phyloP scores from a whole-genome alignment of 1,140 invertebrate species.

The Hycleus phaleratus region DNA sequence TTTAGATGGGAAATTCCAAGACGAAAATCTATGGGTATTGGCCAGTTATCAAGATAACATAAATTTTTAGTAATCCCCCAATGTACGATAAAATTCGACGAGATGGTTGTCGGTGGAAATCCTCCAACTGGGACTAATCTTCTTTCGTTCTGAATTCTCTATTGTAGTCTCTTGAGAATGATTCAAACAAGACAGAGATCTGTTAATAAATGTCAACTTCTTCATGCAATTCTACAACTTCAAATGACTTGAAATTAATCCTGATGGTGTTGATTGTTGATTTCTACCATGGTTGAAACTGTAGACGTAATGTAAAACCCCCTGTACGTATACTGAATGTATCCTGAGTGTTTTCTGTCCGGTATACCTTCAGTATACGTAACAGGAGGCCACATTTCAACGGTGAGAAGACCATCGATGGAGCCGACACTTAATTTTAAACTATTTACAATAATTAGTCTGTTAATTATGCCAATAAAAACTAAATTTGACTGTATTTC shows the following conservation, averaged over 20 bases:
- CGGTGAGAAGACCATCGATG: constrained; percentile 38
- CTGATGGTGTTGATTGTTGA: neutral
- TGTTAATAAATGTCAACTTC: no score
- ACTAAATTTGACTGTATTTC: no score
- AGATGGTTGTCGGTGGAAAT: constrained; percentile 16
- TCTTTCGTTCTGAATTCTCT: neutral
- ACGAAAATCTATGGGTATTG: constrained; percentile 35
- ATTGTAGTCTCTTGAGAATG: no score
- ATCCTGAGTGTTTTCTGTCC: constrained; percentile 96
- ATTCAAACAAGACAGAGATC: no score
- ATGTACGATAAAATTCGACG: constrained; percentile 18
- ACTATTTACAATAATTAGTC: no score
- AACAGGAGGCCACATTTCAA: constrained; percentile 84
- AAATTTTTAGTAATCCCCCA: constrained; percentile 19
- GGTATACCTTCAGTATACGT: constrained; percentile 99
- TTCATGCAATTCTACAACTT: no score
- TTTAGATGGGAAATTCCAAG: constrained; percentile 8
- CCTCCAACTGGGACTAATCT: constrained; percentile 8
- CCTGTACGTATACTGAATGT: constrained; percentile 99
- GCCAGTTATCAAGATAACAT: constrained; percentile 5
- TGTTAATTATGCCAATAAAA: no score
- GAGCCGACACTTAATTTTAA: neutral
- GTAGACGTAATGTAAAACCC: constrained; percentile 57
- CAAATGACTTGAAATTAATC: neutral
- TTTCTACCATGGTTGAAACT: neutral